Evolutionary conservation across 2,797 vertebrate genomes (phyloP), one percentile per base, ranked within the genome.

Genomic region (Orestias chungarensis): DNA sequence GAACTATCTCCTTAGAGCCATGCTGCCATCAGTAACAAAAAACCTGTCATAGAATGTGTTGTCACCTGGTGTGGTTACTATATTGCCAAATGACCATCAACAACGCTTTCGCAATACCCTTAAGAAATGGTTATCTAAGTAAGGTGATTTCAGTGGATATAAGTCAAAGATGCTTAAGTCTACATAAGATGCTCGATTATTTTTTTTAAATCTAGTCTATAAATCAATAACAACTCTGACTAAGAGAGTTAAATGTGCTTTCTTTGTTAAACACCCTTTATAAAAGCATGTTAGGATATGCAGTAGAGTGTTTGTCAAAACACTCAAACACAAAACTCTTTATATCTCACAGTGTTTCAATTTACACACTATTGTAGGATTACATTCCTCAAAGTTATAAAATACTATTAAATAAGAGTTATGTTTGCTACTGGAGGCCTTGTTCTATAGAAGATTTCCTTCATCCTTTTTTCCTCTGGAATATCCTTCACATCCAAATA

Each of bases 101-200:
- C 55, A 62, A 27, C 18, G 55, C 10, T 64, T 35, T 62, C 57
- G 38, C 38, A 12, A 61, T 59, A 38, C 52, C 15, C 6, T 25
- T 55, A 54, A 35, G 27, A 66, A 14, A 33, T 23, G n/a, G 61
- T 62, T 46, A 62, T 64, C 40, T 47, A 33, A 44, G 40, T 74
- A 25, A 68, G 35, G 27, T 50, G 42, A 68, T 61, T 74, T 27
- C 73, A 69, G 73, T 23, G 27, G 65, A 68, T 31, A 68, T 11
- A 44, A 64, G 68, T 59, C 42, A 75, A 49, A 57, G 33, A 46
- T 11, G 54, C 33, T 40, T 27, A 23, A 38, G 46, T 69, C 66
- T 27, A 38, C 5, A 47, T 42, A 38, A 23, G 70, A 5, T 15
- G 3, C 52, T 59, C 9, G 52, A 10, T 64, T 31, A 40, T 70